Percentiles rank a stretch among this genome's conserved stretches.
These are phyloP conservation scores for Aricia artaxerxes DNA, from an alignment of 2,888 invertebrate species.

Conservation along the genomic window DNA sequence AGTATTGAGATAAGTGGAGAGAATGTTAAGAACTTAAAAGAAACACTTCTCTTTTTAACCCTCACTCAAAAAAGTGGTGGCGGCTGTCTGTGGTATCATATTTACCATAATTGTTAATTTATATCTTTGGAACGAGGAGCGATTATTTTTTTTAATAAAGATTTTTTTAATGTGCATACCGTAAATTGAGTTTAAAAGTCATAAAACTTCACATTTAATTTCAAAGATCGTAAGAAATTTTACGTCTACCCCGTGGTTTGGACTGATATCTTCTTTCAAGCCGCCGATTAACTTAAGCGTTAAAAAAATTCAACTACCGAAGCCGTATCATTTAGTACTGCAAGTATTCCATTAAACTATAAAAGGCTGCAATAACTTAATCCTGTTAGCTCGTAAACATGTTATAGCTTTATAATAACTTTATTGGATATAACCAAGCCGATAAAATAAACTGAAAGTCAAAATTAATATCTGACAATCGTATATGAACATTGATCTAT, in stretches of 20 bases:
- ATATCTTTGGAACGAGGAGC: no score
- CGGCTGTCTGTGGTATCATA: no score
- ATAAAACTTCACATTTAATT: no score
- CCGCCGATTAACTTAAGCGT: background rate
- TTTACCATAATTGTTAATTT: no score
- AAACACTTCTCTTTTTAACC: no score
- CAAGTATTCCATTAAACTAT: background rate
- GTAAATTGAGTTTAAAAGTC: no score
- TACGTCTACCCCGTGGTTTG: background rate
- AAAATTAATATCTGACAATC: background rate
- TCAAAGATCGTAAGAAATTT: no score
- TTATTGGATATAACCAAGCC: background rate
- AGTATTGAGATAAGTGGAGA: no score
- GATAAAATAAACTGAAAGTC: background rate
- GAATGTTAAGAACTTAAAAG: no score
- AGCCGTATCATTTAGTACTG: background rate
- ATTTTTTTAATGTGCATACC: no score
- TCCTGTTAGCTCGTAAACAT: background rate
- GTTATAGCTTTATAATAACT: background rate
- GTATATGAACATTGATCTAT: background rate
- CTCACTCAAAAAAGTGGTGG: no score
- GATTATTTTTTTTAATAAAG: no score
- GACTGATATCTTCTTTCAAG: background rate
- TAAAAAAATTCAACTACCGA: background rate
- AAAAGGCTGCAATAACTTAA: slow-evolving; percentile 4